Evolutionary conservation across 2,113 vertebrate species (phyloP), one percentile per base, ranked within the genome.

Genomic region (Origma solitaria): DNA sequence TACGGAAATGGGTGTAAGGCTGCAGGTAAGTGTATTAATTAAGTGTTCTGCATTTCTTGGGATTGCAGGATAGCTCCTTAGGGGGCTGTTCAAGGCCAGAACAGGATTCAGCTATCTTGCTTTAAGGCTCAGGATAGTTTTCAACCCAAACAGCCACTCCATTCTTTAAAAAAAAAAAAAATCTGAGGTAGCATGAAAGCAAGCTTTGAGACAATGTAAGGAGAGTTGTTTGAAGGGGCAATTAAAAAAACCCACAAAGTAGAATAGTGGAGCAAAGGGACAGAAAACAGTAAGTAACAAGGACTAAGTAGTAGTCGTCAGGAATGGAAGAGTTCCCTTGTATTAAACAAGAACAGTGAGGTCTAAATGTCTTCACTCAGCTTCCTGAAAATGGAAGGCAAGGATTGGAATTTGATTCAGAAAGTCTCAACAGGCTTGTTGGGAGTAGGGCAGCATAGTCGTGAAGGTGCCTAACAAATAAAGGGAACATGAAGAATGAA

Each of bases 21-120:
- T 57, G 60, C 61, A 95, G 94, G 95, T 95, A 96, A 92, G 93
- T 92, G 61, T 53, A 8, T 76, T 40, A n/a, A n/a, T 37, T 25
- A 90, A 72, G 44, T 9, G 14, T 50, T 91, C 45, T 69, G 71
- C 60, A 27, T 79, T 76, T 82, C 66, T 62, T 49, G 61, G 61
- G 60, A 1, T 35, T 85, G 75, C 15, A 15, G 66, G 56, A 33
- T 85, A 25, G 38, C 56, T 78, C 49, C 82, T 47, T 6, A 23
- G 35, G 51, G 70, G 56, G 66, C 57, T 69, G 13, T 45, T 95
- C 62, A 47, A 1, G 60, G 69, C 68, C 62, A 77, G 47, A 61
- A 57, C 23, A 86, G 57, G 58, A 51, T 28, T 40, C 47, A 65
- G 40, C 22, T 60, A 2, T 75, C 73, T 82, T 61, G 9, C 35